Evolutionary conservation across 2,113 vertebrate species (phyloP).

Genomic region (Eulemur macaco): DNA sequence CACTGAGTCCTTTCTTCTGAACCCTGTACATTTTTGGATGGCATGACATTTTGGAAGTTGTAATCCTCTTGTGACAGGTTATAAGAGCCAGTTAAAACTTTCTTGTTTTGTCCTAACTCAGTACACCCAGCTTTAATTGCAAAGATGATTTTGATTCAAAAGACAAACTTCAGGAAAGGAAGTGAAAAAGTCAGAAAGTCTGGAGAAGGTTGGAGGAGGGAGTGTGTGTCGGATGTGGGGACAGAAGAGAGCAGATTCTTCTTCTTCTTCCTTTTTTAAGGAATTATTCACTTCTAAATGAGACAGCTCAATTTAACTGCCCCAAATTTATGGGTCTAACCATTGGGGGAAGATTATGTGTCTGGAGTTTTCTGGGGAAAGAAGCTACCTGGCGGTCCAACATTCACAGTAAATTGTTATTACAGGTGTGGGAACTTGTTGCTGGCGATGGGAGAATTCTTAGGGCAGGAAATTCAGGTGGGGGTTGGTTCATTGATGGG

Average conservation of each 20-base stretch:
- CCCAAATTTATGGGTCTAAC: conserved; percentile 71
- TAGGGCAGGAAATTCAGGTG: conserved; percentile 56
- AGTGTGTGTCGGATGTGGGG: not conserved
- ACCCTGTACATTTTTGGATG: conserved; percentile 23
- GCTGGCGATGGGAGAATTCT: conserved; percentile 44
- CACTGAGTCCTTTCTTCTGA: conserved; percentile 50
- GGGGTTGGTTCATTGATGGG: conserved; percentile 29
- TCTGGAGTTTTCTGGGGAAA: conserved; percentile 44
- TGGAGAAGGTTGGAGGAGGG: conserved; percentile 49
- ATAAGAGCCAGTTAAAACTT: conserved; percentile 44
- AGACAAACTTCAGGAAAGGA: conserved; percentile 66
- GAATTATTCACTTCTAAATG: conserved; percentile 75
- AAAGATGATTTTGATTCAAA: conserved; percentile 24
- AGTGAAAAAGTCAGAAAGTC: conserved; percentile 64
- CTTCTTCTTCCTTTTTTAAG: not conserved
- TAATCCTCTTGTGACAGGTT: conserved; percentile 48
- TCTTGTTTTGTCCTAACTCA: conserved; percentile 44
- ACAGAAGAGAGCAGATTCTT: conserved; percentile 55
- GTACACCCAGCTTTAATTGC: conserved; percentile 23
- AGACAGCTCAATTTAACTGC: conserved; percentile 64
- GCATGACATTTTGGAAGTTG: conserved; percentile 53
- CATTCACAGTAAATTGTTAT: conserved; percentile 65
- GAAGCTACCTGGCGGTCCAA: conserved; percentile 58
- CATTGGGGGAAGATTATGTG: conserved; percentile 56
- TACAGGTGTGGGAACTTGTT: conserved; percentile 64